These are phyloP conservation scores for Triops longicaudatus DNA, from an alignment of 1,140 invertebrate genomes.

Conservation along the genomic window DNA sequence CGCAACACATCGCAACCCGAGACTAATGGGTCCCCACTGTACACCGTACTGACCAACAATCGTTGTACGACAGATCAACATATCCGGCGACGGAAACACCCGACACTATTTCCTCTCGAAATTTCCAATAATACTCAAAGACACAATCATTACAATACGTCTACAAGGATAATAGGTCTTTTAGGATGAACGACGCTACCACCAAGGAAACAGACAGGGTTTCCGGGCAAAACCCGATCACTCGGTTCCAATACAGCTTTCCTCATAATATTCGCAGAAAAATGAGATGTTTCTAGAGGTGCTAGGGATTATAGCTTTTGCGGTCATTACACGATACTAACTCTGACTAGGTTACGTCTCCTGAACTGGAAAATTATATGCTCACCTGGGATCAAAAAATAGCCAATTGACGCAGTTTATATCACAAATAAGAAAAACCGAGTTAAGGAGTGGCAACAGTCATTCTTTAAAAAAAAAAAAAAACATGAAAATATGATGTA, in stretches of 20 bases:
- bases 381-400: neutral
- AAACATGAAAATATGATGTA: too few species aligned
- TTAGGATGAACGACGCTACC: neutral
- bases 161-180: neutral
- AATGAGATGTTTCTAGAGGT: neutral
- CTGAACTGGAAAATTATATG: neutral
- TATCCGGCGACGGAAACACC: neutral
- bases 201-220: neutral
- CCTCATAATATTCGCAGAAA: neutral
- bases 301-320: neutral
- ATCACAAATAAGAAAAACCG: too few species aligned
- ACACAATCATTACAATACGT: neutral
- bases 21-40: neutral
- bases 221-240: neutral
- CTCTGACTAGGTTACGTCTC: neutral
- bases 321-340: neutral
- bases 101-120: neutral
- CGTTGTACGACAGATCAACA: neutral
- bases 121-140: neutral
- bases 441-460: too few species aligned
- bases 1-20: neutral
- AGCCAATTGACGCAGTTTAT: too few species aligned
- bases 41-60: neutral
- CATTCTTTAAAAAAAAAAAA: too few species aligned
- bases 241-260: neutral